These are phyloP conservation scores for Acrobasis suavella DNA, from an alignment of 2,888 invertebrate species.

Conservation along the genomic window DNA sequence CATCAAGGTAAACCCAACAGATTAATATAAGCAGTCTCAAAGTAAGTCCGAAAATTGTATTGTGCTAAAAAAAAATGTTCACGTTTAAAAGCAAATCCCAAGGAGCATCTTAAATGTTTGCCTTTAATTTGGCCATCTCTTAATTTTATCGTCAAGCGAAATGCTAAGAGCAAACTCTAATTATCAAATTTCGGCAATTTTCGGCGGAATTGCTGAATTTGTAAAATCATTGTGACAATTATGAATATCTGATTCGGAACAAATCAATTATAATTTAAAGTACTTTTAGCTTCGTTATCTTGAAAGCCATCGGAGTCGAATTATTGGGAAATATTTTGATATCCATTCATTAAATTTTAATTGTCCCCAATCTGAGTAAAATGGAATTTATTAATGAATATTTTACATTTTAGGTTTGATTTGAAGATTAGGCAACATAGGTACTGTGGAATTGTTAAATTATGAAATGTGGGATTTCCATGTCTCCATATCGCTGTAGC, in stretches of 20 bases:
- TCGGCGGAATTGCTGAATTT: neutral
- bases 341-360: constrained; percentile 12
- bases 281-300: constrained; percentile 5
- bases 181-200: constrained; percentile 10
- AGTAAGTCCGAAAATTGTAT: no score
- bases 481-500: no score
- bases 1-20: no score
- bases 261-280: constrained; percentile 22
- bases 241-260: constrained; percentile 10
- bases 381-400: neutral
- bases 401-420: neutral
- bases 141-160: neutral
- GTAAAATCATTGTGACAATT: constrained; percentile 14
- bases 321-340: constrained; percentile 17
- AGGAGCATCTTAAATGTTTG: neutral
- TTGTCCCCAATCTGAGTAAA: neutral
- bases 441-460: no score
- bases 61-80: no score
- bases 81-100: no score
- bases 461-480: no score
- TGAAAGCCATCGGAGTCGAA: constrained; percentile 1
- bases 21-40: no score
- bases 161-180: constrained; percentile 2
- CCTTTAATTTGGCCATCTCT: neutral
- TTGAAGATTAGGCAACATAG: no score